Base-by-base conservation (phyloP, 1,140 invertebrate genomes). In the Oppia nitens region DNA sequence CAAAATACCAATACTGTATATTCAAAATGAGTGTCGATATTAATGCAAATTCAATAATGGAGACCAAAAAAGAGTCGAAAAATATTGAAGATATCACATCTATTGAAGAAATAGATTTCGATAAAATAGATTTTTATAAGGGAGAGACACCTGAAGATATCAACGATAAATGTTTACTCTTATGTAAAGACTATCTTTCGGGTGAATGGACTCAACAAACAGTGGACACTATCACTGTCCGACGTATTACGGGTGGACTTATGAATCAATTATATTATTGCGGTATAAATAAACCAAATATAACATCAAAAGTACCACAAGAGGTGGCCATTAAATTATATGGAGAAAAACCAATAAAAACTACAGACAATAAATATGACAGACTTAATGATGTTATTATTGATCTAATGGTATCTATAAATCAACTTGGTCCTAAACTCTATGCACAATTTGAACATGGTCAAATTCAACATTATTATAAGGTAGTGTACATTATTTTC, bases 401-500 rank as follows among this genome's bases (percentile, higher is more conserved):
- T 48, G n/a, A 21, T 12, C 47, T 27, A 1, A 49, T 57, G 1
- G 48, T 49, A 1, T 49, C 47, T 25, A 17, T 49, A 57, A 1
- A 17, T 2, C 24, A 26, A 2, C 2, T 57, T 20, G 56, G 56
- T 28, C 56, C 56, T 11, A 57, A 50, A 45, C 24, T 57, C 2
- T 57, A 49, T 21, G 56, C 45, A 17, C 48, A 49, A 2, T 51
- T 57, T 12, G 20, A 48, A 11, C n/a, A 57, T 57, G 56, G 56
- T 20, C n/a, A 48, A 1, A 50, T 57, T 2, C 20, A 14, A 24
- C 9, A 45, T 2, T 57, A 57, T 57, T 25, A 49, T 52, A 17
- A 57, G 50, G 56, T 57, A 57, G 26, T 20, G 14, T 2, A 28
- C 1, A 4, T 57, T 2, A 3, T 9, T 9, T 9, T 3, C 27